phyloP scores from a whole-genome alignment of 1,140 invertebrate genomes.

The Sesamia nonagrioides region DNA sequence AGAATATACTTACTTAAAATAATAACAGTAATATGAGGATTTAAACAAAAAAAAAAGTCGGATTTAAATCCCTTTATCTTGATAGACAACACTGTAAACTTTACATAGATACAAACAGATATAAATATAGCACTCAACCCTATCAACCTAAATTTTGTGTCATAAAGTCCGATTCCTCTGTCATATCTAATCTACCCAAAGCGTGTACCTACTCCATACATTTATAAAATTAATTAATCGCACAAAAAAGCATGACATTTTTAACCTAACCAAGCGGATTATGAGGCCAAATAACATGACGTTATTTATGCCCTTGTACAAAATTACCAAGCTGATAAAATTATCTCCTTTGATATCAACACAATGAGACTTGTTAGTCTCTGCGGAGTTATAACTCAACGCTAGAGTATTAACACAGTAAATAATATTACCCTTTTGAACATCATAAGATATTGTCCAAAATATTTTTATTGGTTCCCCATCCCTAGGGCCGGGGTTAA shows the following conservation, averaged over 20 bases:
- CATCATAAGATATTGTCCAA: neutral
- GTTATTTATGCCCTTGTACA: conserved; percentile 6
- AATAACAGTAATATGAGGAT: no score
- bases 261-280: neutral
- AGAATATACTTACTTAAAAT: no score
- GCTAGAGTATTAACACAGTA: neutral
- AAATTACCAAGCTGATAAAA: conserved; percentile 40
- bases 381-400: conserved; percentile 10
- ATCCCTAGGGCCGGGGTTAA: conserved; percentile 83
- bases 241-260: neutral
- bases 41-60: no score
- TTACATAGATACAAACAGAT: no score
- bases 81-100: no score
- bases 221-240: neutral
- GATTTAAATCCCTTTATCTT: no score
- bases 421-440: neutral
- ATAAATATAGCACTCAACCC: no score
- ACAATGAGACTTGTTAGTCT: conserved; percentile 44
- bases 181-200: no score
- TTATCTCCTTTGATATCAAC: conserved; percentile 40
- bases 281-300: conserved; percentile 15
- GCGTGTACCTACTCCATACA: neutral
- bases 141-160: no score
- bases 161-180: no score
- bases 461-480: conserved; percentile 28